These are phyloP conservation scores for Microctonus aethiopoides DNA, from an alignment of 2,888 invertebrate species.

Conservation along the genomic window DNA sequence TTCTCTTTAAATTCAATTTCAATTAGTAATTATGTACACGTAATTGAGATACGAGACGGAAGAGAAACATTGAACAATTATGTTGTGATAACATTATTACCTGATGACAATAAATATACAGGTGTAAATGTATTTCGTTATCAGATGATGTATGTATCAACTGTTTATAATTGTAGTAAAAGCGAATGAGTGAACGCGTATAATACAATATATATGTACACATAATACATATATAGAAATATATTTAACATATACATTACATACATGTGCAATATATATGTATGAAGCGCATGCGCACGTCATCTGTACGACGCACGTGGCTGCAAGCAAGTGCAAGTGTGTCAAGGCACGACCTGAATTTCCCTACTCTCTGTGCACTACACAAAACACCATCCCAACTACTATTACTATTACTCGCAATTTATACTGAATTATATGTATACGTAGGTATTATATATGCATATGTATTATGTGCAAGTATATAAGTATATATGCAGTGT, in stretches of 20 bases:
- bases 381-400: constrained; percentile 22
- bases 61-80: neutral
- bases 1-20: no score
- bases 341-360: constrained; percentile 68
- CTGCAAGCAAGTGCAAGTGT: constrained; percentile 62
- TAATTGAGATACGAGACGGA: neutral
- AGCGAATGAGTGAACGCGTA: constrained; percentile 31
- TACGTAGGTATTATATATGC: constrained; percentile 13
- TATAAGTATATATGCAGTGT: neutral
- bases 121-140: neutral
- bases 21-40: no score
- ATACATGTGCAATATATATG: no score
- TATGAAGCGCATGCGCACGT: constrained; percentile 50
- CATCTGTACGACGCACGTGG: constrained; percentile 63
- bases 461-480: neutral
- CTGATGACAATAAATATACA: neutral
- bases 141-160: neutral
- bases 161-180: constrained; percentile 4
- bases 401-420: constrained; percentile 1
- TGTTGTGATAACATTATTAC: neutral
- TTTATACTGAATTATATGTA: neutral
- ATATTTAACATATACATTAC: neutral
- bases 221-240: neutral
- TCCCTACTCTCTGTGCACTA: constrained; percentile 58
- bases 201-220: constrained; percentile 15